A percentile compares a stretch with the other conserved stretches of the same genome.
phyloP scores from a whole-genome alignment of 2,797 vertebrate genomes.

The Okamejei kenojei region DNA sequence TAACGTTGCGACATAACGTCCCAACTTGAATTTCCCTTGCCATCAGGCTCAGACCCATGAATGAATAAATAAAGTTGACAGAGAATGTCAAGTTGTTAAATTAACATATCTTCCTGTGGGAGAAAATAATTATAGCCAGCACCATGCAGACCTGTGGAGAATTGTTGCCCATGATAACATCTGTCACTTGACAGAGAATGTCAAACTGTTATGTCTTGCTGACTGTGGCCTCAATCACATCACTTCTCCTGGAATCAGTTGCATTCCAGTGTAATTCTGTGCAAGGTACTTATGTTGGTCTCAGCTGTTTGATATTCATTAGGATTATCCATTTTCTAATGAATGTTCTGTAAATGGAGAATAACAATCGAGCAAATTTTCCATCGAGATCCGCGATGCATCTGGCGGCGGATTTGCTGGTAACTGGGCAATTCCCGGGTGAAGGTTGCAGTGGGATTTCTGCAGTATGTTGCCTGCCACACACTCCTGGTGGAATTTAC shows the following conservation, averaged over 20 bases:
- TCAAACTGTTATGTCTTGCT: conserved; percentile 22
- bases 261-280: conserved; percentile 18
- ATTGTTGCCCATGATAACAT: conserved; percentile 22
- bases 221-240: not conserved
- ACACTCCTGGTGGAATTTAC: no score
- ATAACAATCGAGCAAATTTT: conserved; percentile 18
- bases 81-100: not conserved
- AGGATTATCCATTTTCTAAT: conserved; percentile 35
- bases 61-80: no score
- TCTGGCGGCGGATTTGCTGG: not conserved
- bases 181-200: conserved; percentile 19
- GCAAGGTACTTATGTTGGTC: conserved; percentile 22
- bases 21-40: no score
- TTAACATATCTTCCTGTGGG: not conserved
- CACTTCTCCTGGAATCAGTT: not conserved
- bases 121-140: conserved; percentile 13
- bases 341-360: conserved; percentile 34
- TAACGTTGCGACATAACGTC: no score
- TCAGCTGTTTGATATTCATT: conserved; percentile 38
- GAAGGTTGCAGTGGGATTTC: not conserved
- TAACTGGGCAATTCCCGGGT: not conserved
- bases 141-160: not conserved
- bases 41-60: no score
- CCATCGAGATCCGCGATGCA: not conserved
- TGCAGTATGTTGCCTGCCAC: no score